Evolutionary conservation across 30 jellyfish, hydroid and myxozoan species (phyloP).

Genomic region (Hydractinia symbiolongicarpus): DNA sequence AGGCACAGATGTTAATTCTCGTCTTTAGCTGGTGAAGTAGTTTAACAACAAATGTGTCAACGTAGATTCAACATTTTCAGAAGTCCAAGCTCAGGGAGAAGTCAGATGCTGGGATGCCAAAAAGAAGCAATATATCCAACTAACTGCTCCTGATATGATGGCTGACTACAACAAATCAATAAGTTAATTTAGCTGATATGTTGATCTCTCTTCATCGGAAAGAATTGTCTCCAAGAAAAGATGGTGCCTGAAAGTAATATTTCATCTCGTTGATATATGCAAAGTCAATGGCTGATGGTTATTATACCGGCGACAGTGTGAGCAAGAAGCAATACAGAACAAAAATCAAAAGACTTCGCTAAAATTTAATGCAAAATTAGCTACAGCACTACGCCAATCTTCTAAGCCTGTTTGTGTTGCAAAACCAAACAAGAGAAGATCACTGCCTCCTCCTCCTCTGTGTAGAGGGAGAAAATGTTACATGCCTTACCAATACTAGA

Average conservation of each 20-base stretch:
- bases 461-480: conserved; percentile 32
- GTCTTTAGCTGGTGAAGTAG: neutral
- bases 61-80: conserved; percentile 16
- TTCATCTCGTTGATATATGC: conserved; percentile 57
- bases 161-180: conserved; percentile 30
- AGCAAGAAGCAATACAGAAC: conserved; percentile 28
- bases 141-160: conserved; percentile 27
- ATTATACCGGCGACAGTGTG: conserved; percentile 62
- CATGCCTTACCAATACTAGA: conserved; percentile 28
- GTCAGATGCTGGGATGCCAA: conserved; percentile 35
- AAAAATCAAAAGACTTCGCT: conserved; percentile 32
- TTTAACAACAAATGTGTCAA: conserved; percentile 29
- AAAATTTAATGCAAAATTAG: conserved; percentile 20
- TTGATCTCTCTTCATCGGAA: conserved; percentile 29
- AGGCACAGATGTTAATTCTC: conserved; percentile 33
- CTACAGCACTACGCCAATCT: conserved; percentile 20
- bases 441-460: conserved; percentile 15
- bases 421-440: conserved; percentile 32
- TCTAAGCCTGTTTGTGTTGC: conserved; percentile 29
- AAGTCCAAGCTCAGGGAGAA: conserved; percentile 22
- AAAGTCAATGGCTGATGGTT: conserved; percentile 69
- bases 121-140: conserved; percentile 17
- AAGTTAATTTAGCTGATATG: conserved; percentile 49
- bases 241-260: conserved; percentile 57
- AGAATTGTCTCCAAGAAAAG: conserved; percentile 14